phyloP scores from a whole-genome alignment of 2,797 vertebrate genomes.

The Phoxinus dragarum region DNA sequence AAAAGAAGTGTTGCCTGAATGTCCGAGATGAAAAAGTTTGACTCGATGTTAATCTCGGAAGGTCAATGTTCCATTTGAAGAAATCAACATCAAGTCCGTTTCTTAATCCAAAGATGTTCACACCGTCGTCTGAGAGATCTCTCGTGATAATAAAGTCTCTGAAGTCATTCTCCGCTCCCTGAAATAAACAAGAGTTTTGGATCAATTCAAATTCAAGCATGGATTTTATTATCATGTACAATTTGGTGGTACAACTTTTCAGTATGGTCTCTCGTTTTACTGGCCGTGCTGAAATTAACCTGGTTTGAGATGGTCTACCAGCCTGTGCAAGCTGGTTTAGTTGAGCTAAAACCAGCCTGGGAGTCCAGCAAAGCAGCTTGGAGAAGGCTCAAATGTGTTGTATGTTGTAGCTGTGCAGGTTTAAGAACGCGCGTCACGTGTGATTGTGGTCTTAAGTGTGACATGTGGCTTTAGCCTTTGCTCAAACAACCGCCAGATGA shows the following conservation, averaged over 20 bases:
- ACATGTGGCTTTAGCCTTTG: not conserved
- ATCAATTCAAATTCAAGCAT: not conserved
- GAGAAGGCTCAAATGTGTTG: not conserved
- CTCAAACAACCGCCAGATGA: not conserved
- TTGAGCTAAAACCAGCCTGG: not conserved
- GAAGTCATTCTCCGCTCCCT: conserved; percentile 74
- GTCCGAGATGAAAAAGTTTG: not conserved
- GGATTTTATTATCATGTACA: not conserved
- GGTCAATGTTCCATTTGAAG: not conserved
- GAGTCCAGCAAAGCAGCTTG: not conserved
- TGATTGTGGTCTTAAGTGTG: not conserved
- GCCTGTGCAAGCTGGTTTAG: not conserved
- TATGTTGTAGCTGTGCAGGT: too few relatives aligned
- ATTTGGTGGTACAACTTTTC: not conserved
- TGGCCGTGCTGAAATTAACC: not conserved
- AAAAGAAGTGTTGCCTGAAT: not conserved
- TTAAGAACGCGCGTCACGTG: not conserved
- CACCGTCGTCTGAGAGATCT: conserved; percentile 59
- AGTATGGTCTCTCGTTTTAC: not conserved
- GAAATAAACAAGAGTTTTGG: conserved; percentile 38
- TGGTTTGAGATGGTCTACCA: not conserved
- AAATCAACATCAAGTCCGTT: not conserved
- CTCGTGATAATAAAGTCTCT: conserved; percentile 73
- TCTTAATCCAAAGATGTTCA: conserved; percentile 44
- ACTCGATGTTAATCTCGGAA: not conserved